phyloP scores from a whole-genome alignment of 2,113 vertebrate genomes.

The Pardalotus punctatus region DNA sequence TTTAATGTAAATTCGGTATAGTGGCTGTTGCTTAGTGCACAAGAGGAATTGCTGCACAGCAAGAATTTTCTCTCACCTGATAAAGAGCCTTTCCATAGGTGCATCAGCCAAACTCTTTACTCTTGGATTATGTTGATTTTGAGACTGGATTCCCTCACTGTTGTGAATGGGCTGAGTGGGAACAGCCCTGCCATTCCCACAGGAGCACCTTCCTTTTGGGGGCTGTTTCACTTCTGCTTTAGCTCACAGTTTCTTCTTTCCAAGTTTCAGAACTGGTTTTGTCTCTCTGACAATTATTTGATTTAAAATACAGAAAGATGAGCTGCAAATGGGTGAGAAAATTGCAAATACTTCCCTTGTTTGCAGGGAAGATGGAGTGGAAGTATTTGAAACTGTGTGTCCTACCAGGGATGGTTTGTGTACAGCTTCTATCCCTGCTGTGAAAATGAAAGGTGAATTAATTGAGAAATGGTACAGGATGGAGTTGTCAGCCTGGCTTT shows the following conservation, averaged over 20 bases:
- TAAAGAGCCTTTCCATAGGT: background rate
- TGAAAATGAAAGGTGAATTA: background rate
- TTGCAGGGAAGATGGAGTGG: background rate
- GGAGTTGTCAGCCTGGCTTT: background rate
- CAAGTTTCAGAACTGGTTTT: background rate
- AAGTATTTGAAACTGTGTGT: background rate
- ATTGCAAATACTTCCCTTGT: background rate
- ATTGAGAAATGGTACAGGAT: background rate
- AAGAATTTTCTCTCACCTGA: background rate
- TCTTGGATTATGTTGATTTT: background rate
- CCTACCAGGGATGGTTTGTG: background rate
- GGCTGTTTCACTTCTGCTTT: background rate
- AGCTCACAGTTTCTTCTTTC: background rate
- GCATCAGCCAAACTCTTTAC: background rate
- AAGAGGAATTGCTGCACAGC: background rate
- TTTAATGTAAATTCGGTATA: background rate
- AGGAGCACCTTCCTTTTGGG: background rate
- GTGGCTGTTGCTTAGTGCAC: background rate
- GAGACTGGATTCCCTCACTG: background rate
- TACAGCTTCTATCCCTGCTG: rapidly evolving
- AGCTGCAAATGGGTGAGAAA: background rate
- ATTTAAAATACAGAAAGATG: background rate
- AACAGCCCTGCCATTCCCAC: background rate
- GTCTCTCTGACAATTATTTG: background rate
- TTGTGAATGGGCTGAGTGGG: background rate